A percentile compares a stretch with the other conserved stretches of the same genome.
phyloP scores from a whole-genome alignment of 2,797 vertebrate genomes.

The Steatocranus sp. region DNA sequence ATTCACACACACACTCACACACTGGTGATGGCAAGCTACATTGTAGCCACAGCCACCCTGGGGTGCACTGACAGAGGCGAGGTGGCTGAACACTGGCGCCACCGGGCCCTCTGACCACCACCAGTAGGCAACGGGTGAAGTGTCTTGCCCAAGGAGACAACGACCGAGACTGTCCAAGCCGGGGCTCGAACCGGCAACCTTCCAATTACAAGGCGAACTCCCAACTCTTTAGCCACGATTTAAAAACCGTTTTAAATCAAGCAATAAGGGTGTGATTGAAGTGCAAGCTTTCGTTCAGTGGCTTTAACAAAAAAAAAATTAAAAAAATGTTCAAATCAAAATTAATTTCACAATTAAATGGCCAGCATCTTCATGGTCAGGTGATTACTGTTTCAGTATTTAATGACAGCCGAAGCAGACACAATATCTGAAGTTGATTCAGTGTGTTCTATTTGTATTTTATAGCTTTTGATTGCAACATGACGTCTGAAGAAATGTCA shows the following conservation, averaged over 20 bases:
- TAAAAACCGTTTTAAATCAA: background rate
- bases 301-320: background rate
- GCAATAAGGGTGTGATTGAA: background rate
- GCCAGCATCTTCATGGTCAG: background rate
- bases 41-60: too few relatives aligned
- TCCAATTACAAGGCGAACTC: too few relatives aligned
- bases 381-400: background rate
- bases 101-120: too few relatives aligned
- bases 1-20: too few relatives aligned
- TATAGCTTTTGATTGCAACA: background rate
- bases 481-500: background rate
- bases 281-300: background rate
- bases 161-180: too few relatives aligned
- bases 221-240: too few relatives aligned
- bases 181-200: too few relatives aligned
- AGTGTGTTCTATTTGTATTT: background rate
- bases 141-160: too few relatives aligned
- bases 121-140: too few relatives aligned
- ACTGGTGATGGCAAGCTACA: too few relatives aligned
- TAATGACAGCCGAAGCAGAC: background rate
- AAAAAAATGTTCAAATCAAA: background rate
- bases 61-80: too few relatives aligned
- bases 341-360: background rate
- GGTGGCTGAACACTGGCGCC: rapidly evolving
- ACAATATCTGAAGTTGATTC: background rate